Base-by-base conservation (phyloP, 2,888 invertebrate species). In the Brenthis hecate region DNA sequence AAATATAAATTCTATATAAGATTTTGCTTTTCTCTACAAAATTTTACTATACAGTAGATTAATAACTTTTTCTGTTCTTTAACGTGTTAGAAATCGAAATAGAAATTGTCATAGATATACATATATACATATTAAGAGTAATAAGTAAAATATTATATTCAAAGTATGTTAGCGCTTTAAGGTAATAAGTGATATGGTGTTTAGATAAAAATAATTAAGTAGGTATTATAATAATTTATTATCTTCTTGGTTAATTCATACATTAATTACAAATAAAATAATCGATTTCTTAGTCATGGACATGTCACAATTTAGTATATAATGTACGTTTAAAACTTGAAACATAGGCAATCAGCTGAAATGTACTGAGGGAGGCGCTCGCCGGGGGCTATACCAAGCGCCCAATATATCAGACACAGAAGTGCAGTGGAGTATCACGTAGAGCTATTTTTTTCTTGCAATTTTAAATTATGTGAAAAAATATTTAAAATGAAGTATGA, bases 381-480 rank as follows among this genome's bases (percentile, higher is more conserved):
- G 91, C 92, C 89, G 86, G 88, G 76, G 91, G 91, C 91, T 86
- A 87, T 82, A 77, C 87, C 83, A 82, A 83, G 87, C 85, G 85
- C 76, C 85, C 86, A 89, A 93, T 93, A 93, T 92, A 93, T 93
- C 92, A 92, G 88, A 83, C 81, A 84, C 81, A 84, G 71, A 36
- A 74, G 43, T 13, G 14, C 14, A 16, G 69, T 85, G 67, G 88
- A 91, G 88, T 75, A 50, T 60, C 14, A n/a, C 48, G n/a, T 60
- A 48, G 58, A 1, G 11, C n/a, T 50, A 60, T 14, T 48, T 14
- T 19, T 50, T 28, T 56, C n/a, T 11, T 28, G 13, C 8, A 1
- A 36, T 8, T 36, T 36, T 36, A 36, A 36, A 36, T 36, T 6
- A 36, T 8, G 36, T 36, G 36, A 6, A 36, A 3, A 28, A 28